phyloP scores from a whole-genome alignment of 2,113 vertebrate genomes.

The Pterocles gutturalis region DNA sequence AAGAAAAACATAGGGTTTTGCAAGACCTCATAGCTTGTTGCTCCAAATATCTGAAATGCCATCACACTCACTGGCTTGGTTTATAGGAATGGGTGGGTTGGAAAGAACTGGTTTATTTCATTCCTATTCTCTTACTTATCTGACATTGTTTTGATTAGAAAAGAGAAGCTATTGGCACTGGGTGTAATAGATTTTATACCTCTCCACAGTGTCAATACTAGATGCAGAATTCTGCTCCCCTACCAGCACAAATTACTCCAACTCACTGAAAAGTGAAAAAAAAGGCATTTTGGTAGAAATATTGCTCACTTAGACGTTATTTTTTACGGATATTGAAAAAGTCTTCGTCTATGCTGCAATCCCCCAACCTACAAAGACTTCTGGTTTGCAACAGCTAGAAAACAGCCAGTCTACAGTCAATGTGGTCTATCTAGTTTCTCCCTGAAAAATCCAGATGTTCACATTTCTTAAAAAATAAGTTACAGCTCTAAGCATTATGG shows the following conservation, averaged over 20 bases:
- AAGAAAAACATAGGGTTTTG: neutral
- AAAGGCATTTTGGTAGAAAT: constrained; percentile 12
- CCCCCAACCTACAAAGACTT: neutral
- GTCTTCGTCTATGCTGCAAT: neutral
- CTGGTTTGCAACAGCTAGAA: neutral
- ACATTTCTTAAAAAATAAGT: neutral
- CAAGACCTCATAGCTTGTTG: neutral
- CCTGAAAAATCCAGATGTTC: neutral
- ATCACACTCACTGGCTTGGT: neutral
- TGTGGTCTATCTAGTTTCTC: neutral
- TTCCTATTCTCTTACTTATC: constrained; percentile 15
- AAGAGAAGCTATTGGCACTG: constrained; percentile 21
- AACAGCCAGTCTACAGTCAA: neutral
- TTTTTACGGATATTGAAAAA: constrained; percentile 41
- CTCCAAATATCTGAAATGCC: neutral
- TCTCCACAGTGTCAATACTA: constrained; percentile 16
- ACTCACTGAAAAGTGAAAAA: neutral
- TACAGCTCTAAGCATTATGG: neutral
- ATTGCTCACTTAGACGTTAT: constrained; percentile 4
- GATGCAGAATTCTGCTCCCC: constrained; percentile 21
- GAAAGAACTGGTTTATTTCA: constrained; percentile 30
- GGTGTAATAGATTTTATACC: constrained; percentile 30
- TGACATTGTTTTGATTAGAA: constrained; percentile 54
- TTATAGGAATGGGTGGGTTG: neutral
- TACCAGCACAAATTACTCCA: neutral